Conservation (phyloP, 2,113 vertebrate genomes). For the Bubo bubo region DNA sequence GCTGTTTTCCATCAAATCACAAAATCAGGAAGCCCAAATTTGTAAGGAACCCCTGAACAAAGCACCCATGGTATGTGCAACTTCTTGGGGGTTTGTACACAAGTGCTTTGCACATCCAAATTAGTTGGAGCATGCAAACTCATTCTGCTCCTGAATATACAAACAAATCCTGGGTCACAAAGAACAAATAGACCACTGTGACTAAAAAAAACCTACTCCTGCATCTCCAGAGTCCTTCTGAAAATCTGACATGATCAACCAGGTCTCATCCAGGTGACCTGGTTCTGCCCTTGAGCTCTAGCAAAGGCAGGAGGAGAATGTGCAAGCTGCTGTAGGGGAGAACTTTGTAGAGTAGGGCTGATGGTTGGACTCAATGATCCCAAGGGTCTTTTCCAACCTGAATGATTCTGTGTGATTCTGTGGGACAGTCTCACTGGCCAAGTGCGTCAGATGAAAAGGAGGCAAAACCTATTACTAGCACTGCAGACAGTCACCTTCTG, state of each 20-base stretch:
- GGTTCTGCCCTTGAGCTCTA: neutral
- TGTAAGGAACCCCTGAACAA: neutral
- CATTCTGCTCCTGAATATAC: neutral
- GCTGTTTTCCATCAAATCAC: neutral
- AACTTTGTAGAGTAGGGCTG: too few species aligned
- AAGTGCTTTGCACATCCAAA: neutral
- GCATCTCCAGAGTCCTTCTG: neutral
- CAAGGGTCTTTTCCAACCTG: too few species aligned
- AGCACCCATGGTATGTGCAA: accelerated
- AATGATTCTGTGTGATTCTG: too few species aligned
- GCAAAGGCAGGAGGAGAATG: neutral
- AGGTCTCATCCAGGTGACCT: neutral
- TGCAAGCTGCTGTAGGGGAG: neutral
- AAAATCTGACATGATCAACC: neutral
- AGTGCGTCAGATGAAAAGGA: neutral
- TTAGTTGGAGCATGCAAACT: neutral
- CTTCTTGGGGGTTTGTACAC: neutral
- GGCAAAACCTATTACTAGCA: neutral
- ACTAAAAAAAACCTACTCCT: neutral
- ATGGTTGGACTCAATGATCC: too few species aligned
- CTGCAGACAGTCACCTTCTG: neutral
- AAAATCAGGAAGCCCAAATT: neutral
- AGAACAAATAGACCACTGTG: neutral
- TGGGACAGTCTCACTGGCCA: too few species aligned
- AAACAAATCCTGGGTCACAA: neutral